Base-by-base conservation (phyloP, 1,140 invertebrate genomes). In the Plectrocnemia conspersa region DNA sequence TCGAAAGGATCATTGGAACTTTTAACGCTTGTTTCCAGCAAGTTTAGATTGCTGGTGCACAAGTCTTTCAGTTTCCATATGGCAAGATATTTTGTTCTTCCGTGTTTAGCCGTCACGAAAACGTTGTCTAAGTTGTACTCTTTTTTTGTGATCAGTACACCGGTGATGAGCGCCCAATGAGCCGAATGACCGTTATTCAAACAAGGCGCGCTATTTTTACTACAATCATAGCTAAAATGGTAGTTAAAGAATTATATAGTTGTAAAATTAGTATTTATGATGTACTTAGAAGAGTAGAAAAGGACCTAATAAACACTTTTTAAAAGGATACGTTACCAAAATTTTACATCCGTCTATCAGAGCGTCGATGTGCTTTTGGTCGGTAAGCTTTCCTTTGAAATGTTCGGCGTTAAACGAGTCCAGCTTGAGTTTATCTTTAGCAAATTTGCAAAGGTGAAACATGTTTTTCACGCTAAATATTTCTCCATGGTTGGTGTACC, bases 131-230 rank as follows among this genome's bases (percentile, higher is more conserved):
- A 62, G 24, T 66, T 59, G 16, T 62, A 65, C 1, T 55, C 56
- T 52, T 64, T 64, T 23, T 58, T 21, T 18, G 69, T 66, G 27
- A 79, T 63, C 11, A 83, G 66, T 16, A 76, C 71, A 16, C 82
- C 82, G 52, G 73, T 75, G 35, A 83, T 66, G 9, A 91, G 67
- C 33, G 89, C 86, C 92, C 92, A 95, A 68, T 95, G 92, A 3
- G 91, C 88, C 66, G 86, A 86, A 66, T 89, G 86, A 0, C 92
- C 91, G 46, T 79, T 79, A 64, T 82, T 83, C 16, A 82, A 66
- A 63, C 88, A 88, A 0, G 92, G 91, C 38, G 82, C 77, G 70
- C 92, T 84, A 68, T 94, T 92, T 59, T 78, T 82, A 72, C 93
- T 89, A 23, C 87, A 82, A 77, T 95, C 92, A 70, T 93, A 93